A percentile compares a stretch with the other conserved stretches of the same genome.
phyloP scores from a whole-genome alignment of 2,888 invertebrate genomes.

The Stenodera caucasica region DNA sequence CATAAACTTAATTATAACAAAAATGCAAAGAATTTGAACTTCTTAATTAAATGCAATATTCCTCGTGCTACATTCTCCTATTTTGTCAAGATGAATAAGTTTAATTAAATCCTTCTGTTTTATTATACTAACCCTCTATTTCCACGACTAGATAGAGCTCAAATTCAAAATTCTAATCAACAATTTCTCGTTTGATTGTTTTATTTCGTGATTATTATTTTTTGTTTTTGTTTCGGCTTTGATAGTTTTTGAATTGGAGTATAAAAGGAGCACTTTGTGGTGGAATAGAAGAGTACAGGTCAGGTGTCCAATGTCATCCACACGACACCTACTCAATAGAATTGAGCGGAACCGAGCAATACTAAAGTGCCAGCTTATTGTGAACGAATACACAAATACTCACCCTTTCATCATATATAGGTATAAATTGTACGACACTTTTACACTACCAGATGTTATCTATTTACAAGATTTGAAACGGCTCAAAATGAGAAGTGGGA shows the following conservation, averaged over 20 bases:
- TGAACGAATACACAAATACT: slow-evolving; percentile 31
- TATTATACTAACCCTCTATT: slow-evolving; percentile 43
- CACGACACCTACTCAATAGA: slow-evolving; percentile 42
- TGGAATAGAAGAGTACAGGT: slow-evolving; percentile 27
- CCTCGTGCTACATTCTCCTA: slow-evolving; percentile 50
- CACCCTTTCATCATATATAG: slow-evolving; percentile 37
- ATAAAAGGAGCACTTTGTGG: slow-evolving; percentile 25
- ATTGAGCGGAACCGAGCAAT: slow-evolving; percentile 41
- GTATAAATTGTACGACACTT: slow-evolving; percentile 18
- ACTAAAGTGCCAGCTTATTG: slow-evolving; percentile 46
- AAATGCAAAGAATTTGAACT: slow-evolving; percentile 56
- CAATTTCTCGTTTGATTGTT: no score
- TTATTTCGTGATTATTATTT: background rate
- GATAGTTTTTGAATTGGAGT: background rate
- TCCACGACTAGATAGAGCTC: background rate
- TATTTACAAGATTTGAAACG: background rate
- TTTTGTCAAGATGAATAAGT: slow-evolving; percentile 58
- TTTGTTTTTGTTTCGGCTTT: background rate
- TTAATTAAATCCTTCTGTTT: slow-evolving; percentile 58
- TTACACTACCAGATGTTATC: slow-evolving; percentile 4
- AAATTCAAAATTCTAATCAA: no score
- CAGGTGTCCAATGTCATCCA: slow-evolving; percentile 45
- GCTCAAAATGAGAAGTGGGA: slow-evolving; percentile 14
- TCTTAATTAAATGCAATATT: slow-evolving; percentile 58
- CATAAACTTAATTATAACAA: slow-evolving; percentile 57